A percentile compares a stretch with the other conserved stretches of the same genome.
phyloP scores from a whole-genome alignment of 2,113 vertebrate genomes.

The Mixornis gularis region DNA sequence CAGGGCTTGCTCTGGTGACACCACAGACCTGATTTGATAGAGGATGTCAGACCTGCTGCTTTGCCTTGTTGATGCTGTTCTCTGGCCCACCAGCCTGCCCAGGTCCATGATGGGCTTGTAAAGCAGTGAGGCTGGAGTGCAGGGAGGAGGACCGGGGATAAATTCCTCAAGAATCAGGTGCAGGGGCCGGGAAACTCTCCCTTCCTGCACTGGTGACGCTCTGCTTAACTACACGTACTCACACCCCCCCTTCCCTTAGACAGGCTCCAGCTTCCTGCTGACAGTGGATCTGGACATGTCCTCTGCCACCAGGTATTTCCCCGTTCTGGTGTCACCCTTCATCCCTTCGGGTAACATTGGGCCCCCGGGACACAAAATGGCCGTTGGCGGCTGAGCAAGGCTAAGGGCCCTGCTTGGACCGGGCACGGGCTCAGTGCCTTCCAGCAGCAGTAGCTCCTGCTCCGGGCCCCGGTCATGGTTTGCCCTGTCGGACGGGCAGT shows the following conservation, averaged over 20 bases:
- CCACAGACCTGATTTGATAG: too few relatives aligned
- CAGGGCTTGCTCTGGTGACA: too few relatives aligned
- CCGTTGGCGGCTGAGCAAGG: fast-evolving
- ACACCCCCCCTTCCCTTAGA: too few relatives aligned
- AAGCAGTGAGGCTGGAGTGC: neutral
- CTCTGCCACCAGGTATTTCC: fast-evolving
- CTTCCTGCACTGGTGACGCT: neutral
- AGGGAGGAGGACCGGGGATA: too few relatives aligned
- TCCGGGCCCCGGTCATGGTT: fast-evolving
- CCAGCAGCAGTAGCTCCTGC: neutral
- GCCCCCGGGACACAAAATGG: neutral
- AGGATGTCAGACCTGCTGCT: neutral
- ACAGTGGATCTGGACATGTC: neutral
- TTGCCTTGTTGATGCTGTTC: neutral
- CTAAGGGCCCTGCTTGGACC: fast-evolving
- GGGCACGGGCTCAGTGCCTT: neutral
- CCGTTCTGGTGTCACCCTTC: fast-evolving
- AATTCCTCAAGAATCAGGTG: neutral
- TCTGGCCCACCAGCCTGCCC: neutral
- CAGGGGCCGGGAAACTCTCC: neutral
- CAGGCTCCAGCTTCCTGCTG: neutral
- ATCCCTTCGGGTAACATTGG: fast-evolving
- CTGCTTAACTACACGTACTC: neutral
- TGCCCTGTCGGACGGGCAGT: fast-evolving
- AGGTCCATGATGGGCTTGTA: neutral